Evolutionary conservation across 2,113 vertebrate species (phyloP).

Genomic region (Thymallus thymallus): DNA sequence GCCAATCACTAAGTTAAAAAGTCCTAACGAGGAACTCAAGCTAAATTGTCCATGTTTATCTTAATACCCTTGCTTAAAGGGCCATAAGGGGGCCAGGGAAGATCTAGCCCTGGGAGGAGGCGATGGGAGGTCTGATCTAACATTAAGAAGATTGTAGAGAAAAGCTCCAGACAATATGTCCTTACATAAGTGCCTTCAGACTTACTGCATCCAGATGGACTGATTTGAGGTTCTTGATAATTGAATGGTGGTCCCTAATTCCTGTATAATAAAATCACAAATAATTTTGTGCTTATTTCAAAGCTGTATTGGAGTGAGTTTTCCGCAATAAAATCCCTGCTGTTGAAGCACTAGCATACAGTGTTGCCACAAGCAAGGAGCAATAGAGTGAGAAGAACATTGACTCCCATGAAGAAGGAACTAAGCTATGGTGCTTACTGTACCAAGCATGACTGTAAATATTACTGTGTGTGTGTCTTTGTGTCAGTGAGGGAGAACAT

Average conservation of each 20-base stretch:
- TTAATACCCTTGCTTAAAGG: slow-evolving; percentile 33
- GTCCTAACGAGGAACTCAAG: slow-evolving; percentile 6
- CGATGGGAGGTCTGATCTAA: slow-evolving; percentile 48
- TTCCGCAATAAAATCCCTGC: no score
- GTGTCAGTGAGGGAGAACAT: slow-evolving; percentile 16
- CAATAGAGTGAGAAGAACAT: neutral
- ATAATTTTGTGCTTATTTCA: no score
- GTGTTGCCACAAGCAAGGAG: no score
- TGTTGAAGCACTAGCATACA: neutral
- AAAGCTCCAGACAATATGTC: slow-evolving; percentile 29
- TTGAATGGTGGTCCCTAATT: no score
- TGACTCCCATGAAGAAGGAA: slow-evolving; percentile 3
- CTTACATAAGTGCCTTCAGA: slow-evolving; percentile 22
- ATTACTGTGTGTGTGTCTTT: neutral
- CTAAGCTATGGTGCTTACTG: neutral
- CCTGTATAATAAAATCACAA: no score
- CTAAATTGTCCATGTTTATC: slow-evolving; percentile 47
- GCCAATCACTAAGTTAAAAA: slow-evolving; percentile 26
- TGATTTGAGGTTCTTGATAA: no score
- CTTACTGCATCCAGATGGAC: no score
- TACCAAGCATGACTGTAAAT: neutral
- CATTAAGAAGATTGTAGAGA: slow-evolving; percentile 44
- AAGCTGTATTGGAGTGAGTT: no score
- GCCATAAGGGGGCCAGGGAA: slow-evolving; percentile 14
- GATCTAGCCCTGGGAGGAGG: slow-evolving; percentile 9